Conservation (phyloP, 2,113 vertebrate species). For the Meriones unguiculatus region DNA sequence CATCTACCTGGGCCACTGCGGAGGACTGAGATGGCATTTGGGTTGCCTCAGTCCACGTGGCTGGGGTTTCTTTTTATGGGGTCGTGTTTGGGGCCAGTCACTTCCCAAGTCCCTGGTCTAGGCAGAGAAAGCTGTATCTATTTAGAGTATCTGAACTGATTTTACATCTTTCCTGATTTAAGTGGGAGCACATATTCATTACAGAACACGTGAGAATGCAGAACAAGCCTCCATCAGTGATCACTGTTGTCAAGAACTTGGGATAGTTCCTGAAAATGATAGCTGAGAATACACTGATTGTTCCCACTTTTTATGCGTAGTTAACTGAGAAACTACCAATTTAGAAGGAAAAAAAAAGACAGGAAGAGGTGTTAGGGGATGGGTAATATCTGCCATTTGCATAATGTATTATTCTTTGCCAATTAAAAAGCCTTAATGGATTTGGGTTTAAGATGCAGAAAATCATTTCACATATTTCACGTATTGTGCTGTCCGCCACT, state of each 20-base stretch:
- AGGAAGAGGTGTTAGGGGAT: constrained; percentile 19
- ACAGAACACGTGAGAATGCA: constrained; percentile 20
- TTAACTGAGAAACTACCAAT: constrained; percentile 40
- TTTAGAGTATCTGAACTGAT: background rate
- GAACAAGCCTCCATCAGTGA: background rate
- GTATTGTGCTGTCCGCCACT: background rate
- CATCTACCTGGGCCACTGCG: background rate
- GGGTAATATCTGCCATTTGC: constrained; percentile 5
- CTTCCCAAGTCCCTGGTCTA: background rate
- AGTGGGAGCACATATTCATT: background rate
- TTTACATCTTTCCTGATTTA: constrained; percentile 36
- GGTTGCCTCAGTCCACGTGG: background rate
- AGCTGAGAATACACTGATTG: constrained; percentile 31
- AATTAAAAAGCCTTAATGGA: constrained; percentile 63
- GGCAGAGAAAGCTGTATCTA: background rate
- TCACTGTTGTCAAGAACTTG: constrained; percentile 27
- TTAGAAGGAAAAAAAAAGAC: background rate
- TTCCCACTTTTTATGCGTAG: background rate
- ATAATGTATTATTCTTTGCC: constrained; percentile 49
- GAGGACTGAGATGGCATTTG: background rate
- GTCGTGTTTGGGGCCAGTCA: background rate
- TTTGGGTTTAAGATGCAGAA: constrained; percentile 56
- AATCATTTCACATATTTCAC: constrained; percentile 33
- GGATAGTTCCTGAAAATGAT: constrained; percentile 15
- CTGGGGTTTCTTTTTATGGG: background rate